Base-by-base conservation (phyloP, 2,888 invertebrate species). In the Drosophila limbata region DNA sequence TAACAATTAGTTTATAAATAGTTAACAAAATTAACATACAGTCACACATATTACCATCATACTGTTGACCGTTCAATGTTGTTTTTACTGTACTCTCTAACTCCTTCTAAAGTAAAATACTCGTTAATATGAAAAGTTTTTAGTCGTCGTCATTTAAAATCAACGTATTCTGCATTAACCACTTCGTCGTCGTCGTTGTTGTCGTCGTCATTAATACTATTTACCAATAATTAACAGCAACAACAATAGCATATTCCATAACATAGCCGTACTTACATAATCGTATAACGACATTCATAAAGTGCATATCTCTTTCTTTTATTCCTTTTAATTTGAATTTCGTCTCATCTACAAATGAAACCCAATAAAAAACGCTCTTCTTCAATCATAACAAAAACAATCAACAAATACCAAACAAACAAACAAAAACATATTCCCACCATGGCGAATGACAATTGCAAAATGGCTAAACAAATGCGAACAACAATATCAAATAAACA, bases 391-490 rank as follows among this genome's bases (percentile, higher is more conserved):
- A 75, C 73, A 48, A 67, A 57, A 69, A 61, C 60, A 63, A 69
- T 11, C 40, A 53, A 31, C 25, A 44, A 47, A 25, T 25, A 56
- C 37, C 39, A 64, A 13, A n/a, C 37, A 42, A 42, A 42, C 44
- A 42, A 44, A 21, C 44, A 44, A 21, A 44, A 44, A 44, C 44
- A 44, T 11, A 44, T 55, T 35, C 42, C 40, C 53, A 75, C 68
- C 33, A 77, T 74, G 70, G 67, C 77, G 67, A 59, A 47, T 67
- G 60, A 77, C 67, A 70, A 71, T 69, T 64, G 52, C 78, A 77
- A 81, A 84, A 78, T 88, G 90, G 90, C 89, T 79, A 72, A 88
- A 90, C 89, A 90, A 90, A 89, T 90, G 83, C 81, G 63, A 77
- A 68, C 10, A 53, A 48, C 19, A 35, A 59, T 53, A 57, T 56